Base-by-base conservation (phyloP, 2,888 invertebrate genomes). In the Callimorpha dominula region DNA sequence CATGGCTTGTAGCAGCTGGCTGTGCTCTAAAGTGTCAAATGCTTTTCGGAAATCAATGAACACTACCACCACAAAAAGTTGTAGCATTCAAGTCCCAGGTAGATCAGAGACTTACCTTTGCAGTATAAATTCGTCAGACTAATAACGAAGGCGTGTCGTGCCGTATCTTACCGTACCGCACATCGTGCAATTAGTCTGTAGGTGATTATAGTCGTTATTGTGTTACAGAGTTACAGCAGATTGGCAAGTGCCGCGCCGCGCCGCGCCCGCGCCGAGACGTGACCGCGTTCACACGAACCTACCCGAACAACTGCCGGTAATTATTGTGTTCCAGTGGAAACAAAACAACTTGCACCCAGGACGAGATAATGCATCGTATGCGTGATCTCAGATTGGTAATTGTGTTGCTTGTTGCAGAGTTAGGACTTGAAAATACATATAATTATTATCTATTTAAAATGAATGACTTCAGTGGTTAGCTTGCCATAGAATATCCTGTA, bases 251-350 rank as follows among this genome's bases (percentile, higher is more conserved):
- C 64, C 60, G 69, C 31, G 52, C 68, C 69, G 60, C 9, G 49
- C 63, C 73, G 62, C 0, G 54, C 50, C 74, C 65, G 65, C 68
- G 70, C 77, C 72, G 62, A 43, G 14, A 69, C 81, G 72, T 76
- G 81, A 76, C 67, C 70, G 73, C 57, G 43, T 68, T 73, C 75
- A 70, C 81, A 76, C 77, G 81, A 68, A 65, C 70, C 11, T 31
- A 40, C 15, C n/a, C 60, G n/a, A 43, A n/a, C 49, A 62, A 65
- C 43, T 57, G 52, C 15, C 42, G 62, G 40, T 65, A 72, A 72
- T 72, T 64, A 68, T 63, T 49, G 54, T 65, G 1, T 65, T 49
- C 46, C 43, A 67, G 17, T 20, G 72, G 17, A 72, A 68, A 68
- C 68, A 68, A 72, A 69, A 72, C 68, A n/a, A 68, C n/a, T 49